phyloP scores from a whole-genome alignment of 2,888 invertebrate species.

The Athalia circularis region DNA sequence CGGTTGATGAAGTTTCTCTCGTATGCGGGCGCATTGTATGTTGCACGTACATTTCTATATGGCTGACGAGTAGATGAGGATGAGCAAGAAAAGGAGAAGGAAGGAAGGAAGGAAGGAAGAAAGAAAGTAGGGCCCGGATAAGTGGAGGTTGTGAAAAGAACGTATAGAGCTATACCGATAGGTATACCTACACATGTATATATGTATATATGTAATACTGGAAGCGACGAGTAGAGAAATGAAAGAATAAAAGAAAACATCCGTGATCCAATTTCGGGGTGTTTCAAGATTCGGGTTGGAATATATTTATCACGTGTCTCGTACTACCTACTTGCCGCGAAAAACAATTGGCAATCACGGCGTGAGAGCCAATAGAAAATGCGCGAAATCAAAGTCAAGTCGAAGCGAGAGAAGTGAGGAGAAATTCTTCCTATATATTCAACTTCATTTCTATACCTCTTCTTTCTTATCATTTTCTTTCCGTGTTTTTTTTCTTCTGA shows the following conservation, averaged over 20 bases:
- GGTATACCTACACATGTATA: not conserved
- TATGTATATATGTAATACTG: not conserved
- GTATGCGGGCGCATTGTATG: conserved; percentile 29
- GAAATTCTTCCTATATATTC: not conserved
- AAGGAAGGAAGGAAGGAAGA: not conserved
- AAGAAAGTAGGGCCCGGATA: not conserved
- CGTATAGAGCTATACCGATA: not conserved
- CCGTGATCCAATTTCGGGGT: conserved; percentile 39
- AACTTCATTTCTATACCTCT: conserved; percentile 26
- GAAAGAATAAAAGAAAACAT: conserved; percentile 38
- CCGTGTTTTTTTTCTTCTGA: not conserved
- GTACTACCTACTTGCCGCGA: conserved; percentile 14
- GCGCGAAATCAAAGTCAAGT: conserved; percentile 4
- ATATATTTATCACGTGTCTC: not conserved
- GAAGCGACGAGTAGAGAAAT: conserved; percentile 13
- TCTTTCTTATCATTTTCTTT: not conserved
- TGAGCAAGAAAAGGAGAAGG: not conserved
- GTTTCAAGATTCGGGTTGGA: conserved; percentile 37
- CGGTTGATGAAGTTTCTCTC: conserved; percentile 1
- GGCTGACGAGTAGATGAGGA: not conserved
- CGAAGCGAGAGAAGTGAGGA: conserved; percentile 17
- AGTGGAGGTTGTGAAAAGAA: not conserved
- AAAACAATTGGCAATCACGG: conserved; percentile 39
- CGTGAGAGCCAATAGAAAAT: conserved; percentile 29
- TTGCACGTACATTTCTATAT: not conserved